Evolutionary conservation across 2,797 vertebrate species (phyloP).

Genomic region (Ispidina picta): DNA sequence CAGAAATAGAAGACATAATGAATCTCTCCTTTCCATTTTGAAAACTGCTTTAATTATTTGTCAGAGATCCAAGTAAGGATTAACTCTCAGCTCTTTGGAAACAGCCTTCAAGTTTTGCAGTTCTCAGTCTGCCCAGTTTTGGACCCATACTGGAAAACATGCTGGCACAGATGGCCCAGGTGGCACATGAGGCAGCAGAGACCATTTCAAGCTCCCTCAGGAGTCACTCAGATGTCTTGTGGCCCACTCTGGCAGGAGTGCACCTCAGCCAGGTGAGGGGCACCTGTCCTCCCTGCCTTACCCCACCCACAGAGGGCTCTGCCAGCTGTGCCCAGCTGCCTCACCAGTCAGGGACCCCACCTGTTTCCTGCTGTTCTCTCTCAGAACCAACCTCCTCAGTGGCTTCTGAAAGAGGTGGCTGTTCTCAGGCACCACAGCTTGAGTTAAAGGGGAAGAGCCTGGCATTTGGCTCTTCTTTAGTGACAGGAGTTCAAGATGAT

Average conservation of each 20-base stretch:
- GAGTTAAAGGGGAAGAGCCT: neutral
- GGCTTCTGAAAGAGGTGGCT: neutral
- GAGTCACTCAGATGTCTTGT: neutral
- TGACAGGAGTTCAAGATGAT: neutral
- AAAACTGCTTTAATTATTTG: neutral
- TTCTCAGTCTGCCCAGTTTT: neutral
- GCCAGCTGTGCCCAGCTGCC: neutral
- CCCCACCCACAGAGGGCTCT: neutral
- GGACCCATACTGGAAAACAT: neutral
- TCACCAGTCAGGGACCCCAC: neutral
- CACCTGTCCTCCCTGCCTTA: neutral
- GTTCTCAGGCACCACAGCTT: neutral
- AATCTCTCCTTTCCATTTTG: conserved; percentile 5
- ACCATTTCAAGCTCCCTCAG: neutral
- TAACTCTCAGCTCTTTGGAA: neutral
- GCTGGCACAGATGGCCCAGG: neutral
- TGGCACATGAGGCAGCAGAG: fast-evolving
- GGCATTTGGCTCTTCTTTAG: neutral
- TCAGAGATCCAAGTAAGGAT: neutral
- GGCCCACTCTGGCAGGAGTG: neutral
- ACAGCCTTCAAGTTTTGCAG: neutral
- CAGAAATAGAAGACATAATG: neutral
- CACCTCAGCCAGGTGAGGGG: neutral
- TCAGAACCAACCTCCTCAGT: neutral
- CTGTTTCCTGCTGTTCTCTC: neutral